Evolutionary conservation across 1,140 invertebrate species (phyloP).

Genomic region (Temnothorax longispinosus): DNA sequence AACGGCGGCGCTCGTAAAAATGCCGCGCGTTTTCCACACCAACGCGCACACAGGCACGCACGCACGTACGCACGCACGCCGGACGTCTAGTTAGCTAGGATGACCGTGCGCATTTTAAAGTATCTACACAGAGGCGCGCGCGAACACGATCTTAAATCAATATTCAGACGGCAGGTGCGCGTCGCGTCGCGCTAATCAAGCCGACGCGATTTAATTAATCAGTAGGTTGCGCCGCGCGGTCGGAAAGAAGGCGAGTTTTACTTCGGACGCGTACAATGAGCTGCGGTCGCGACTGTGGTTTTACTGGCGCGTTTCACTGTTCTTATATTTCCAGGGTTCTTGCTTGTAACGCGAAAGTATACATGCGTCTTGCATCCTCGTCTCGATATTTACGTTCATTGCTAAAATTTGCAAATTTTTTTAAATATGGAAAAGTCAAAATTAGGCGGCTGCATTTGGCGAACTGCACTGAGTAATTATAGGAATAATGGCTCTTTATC

Average conservation of each 20-base stretch:
- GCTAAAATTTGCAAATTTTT: neutral
- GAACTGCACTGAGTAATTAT: neutral
- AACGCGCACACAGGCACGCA: neutral
- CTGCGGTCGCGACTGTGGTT: slow-evolving; percentile 4
- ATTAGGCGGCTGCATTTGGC: neutral
- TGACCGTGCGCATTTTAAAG: slow-evolving; percentile 54
- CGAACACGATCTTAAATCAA: slow-evolving; percentile 54
- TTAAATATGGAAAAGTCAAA: neutral
- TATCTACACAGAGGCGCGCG: neutral
- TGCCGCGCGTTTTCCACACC: slow-evolving; percentile 52
- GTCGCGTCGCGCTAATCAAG: slow-evolving; percentile 53
- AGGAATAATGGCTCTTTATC: neutral
- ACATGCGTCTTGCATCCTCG: neutral
- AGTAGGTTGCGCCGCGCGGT: slow-evolving; percentile 13
- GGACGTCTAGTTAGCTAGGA: slow-evolving; percentile 59
- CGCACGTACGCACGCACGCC: slow-evolving; percentile 3
- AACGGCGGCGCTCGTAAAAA: slow-evolving; percentile 55
- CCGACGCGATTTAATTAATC: slow-evolving; percentile 59
- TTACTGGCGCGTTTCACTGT: neutral
- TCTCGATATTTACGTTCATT: neutral
- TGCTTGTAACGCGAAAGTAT: neutral
- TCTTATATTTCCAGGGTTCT: neutral
- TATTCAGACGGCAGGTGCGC: slow-evolving; percentile 59
- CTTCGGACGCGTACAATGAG: neutral
- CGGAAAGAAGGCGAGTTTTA: neutral